Evolutionary conservation across 2,797 vertebrate genomes (phyloP).

Genomic region (Saxicola maurus): DNA sequence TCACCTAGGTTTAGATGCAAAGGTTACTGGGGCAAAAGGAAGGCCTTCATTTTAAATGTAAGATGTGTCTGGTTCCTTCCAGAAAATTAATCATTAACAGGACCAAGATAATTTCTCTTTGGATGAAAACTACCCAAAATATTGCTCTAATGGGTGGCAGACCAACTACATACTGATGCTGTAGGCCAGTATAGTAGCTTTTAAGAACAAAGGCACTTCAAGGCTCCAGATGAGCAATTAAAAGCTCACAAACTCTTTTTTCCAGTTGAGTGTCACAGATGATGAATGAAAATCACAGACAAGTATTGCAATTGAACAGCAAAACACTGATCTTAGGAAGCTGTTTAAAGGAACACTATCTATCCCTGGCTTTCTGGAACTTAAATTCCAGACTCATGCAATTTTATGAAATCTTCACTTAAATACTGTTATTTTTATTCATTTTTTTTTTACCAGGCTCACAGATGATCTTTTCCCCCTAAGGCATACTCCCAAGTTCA

Average conservation of each 20-base stretch:
- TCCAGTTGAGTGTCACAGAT: background rate
- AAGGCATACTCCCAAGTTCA: background rate
- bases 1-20: background rate
- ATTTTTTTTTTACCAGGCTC: background rate
- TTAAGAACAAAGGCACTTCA: conserved; percentile 10
- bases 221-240: background rate
- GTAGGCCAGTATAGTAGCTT: background rate
- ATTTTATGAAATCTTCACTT: background rate
- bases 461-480: background rate
- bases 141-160: background rate
- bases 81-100: background rate
- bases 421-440: background rate
- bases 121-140: background rate
- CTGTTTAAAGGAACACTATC: background rate
- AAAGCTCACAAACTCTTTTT: conserved; percentile 9
- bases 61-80: background rate
- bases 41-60: background rate
- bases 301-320: background rate
- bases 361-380: background rate
- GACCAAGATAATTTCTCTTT: background rate
- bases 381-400: background rate
- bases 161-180: background rate
- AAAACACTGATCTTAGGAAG: background rate
- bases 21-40: background rate
- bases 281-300: conserved; percentile 14